Evolutionary conservation across 1,140 invertebrate species (phyloP), one percentile per base, ranked within the genome.

Genomic region (Solenopsis fugax): DNA sequence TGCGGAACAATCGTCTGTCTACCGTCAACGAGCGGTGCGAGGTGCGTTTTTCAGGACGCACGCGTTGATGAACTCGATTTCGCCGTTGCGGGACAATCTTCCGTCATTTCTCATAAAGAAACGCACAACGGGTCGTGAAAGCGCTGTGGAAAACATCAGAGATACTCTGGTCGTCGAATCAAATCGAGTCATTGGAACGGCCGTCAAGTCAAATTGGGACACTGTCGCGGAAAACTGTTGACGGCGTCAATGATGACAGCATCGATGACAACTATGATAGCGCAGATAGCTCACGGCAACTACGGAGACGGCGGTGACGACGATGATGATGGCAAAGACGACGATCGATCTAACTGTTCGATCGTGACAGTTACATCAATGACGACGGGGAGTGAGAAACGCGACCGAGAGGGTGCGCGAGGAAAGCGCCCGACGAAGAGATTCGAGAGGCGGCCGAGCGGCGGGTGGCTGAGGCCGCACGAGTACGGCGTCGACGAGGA

Each of bases 291-390:
- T 18, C 24, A 24, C 29, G 41, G 24, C 3, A 56, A 24, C 50
- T 37, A 52, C 60, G 16, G 18, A 7, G 24, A 48, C 10, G 10
- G 5, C 16, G 56, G 10, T n/a, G 29, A 21, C 16, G 29, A 4
- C 50, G 18, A 37, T 4, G 56, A 24, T 34, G 18, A 37, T 7
- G 56, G 16, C 12, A 41, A 41, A 3, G 1, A 50, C 10, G 24
- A 24, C 24, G 50, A 78, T 78, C 75, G 62, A 80, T 69, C n/a
- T 10, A 56, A 37, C 13, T 37, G 45, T 48, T 75, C 34, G 54
- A 58, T 78, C 76, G 29, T 6, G 16, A 12, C 10, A 41, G 18
- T 58, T 29, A 75, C 52, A 60, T 58, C 21, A 67, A 21, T 37
- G 77, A 52, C 10, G 16, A 58, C 16, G 24, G 18, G 1, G 0